These are phyloP conservation scores for Cremastinae sp. DNA, from an alignment of 2,888 invertebrate genomes.

Conservation along the genomic window DNA sequence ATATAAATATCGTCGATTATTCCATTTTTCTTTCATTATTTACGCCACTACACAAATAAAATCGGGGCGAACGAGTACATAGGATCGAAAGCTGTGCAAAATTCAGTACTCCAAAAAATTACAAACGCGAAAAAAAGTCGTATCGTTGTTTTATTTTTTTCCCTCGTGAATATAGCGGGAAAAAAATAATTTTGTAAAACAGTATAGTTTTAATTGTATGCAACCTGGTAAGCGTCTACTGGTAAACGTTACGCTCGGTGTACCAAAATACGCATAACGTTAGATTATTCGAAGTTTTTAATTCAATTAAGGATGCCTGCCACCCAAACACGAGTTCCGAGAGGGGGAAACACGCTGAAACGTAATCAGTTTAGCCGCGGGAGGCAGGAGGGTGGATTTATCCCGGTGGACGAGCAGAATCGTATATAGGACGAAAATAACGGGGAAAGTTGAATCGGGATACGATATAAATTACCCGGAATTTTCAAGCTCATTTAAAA, in stretches of 20 bases:
- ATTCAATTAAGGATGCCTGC: constrained; percentile 69
- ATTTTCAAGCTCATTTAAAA: not conserved
- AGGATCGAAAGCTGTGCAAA: too few species aligned
- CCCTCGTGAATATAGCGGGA: too few species aligned
- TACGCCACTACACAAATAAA: not conserved
- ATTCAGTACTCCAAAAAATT: too few species aligned
- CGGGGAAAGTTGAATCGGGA: constrained; percentile 3
- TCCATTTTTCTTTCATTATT: not conserved
- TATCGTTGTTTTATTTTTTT: too few species aligned
- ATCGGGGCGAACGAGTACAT: too few species aligned
- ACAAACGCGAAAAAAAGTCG: too few species aligned
- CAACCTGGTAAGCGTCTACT: not conserved
- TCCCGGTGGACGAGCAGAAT: constrained; percentile 14
- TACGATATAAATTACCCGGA: constrained; percentile 22
- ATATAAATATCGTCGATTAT: not conserved
- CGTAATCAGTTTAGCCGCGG: constrained; percentile 74
- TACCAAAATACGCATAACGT: constrained; percentile 68
- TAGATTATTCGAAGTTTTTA: constrained; percentile 74
- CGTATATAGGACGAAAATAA: constrained; percentile 6
- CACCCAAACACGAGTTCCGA: constrained; percentile 23
- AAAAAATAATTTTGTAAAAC: too few species aligned
- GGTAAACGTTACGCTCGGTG: constrained; percentile 7
- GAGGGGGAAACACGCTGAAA: constrained; percentile 62
- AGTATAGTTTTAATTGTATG: not conserved
- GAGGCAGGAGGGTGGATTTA: constrained; percentile 65